These are phyloP conservation scores for Panurus biarmicus DNA, from an alignment of 2,113 vertebrate species.

Conservation along the genomic window DNA sequence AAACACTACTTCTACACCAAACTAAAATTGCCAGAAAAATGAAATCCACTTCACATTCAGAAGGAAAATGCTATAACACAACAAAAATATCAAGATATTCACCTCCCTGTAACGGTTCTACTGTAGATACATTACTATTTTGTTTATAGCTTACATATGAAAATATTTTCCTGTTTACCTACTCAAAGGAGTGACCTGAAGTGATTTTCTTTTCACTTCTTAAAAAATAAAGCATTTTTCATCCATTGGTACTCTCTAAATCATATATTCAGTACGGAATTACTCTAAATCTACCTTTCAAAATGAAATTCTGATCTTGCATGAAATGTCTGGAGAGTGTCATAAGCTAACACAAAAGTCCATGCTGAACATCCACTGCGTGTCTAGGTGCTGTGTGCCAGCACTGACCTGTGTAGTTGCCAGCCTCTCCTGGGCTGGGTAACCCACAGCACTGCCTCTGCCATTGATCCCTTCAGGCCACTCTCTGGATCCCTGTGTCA, in stretches of 20 bases:
- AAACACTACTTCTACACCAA: neutral
- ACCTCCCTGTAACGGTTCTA: neutral
- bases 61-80: neutral
- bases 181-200: neutral
- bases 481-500: neutral
- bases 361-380: neutral
- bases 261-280: neutral
- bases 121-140: neutral
- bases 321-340: neutral
- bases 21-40: neutral
- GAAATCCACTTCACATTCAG: neutral
- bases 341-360: neutral
- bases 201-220: neutral
- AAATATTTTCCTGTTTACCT: neutral
- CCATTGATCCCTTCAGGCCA: neutral
- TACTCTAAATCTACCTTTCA: neutral
- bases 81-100: neutral
- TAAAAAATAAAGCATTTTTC: neutral
- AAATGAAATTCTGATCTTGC: neutral
- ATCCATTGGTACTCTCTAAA: neutral
- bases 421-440: neutral
- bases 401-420: neutral
- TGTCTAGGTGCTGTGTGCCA: neutral
- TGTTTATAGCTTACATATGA: neutral
- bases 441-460: neutral